These are phyloP conservation scores for Enteromius argenteus DNA, from an alignment of 2,797 vertebrate species.

Conservation along the genomic window DNA sequence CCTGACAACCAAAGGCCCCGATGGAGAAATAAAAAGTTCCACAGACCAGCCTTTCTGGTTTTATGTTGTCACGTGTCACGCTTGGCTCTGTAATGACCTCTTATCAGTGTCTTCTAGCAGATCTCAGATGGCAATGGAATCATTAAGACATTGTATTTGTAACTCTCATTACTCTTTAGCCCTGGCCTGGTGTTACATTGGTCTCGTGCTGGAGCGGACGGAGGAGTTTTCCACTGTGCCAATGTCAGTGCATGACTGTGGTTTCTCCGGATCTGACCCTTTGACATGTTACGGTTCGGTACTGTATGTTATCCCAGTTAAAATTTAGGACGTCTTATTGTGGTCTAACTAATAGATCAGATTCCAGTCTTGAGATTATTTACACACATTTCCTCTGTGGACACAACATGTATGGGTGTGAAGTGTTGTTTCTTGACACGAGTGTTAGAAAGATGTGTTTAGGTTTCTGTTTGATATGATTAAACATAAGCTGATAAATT, in stretches of 20 bases:
- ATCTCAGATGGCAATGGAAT: constrained; percentile 9
- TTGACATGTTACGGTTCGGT: constrained; percentile 84
- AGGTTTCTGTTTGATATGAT: neutral
- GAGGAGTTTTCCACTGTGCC: constrained; percentile 81
- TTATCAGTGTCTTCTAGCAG: neutral
- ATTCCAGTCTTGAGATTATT: constrained; percentile 16
- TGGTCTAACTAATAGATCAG: neutral
- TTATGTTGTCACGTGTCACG: constrained; percentile 4
- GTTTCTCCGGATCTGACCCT: constrained; percentile 81
- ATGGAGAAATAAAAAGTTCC: neutral
- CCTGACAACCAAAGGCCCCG: neutral
- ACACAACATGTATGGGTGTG: constrained; percentile 7
- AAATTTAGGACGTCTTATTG: neutral
- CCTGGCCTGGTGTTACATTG: constrained; percentile 85
- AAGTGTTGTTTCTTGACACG: constrained; percentile 13
- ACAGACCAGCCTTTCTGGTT: constrained; percentile 46
- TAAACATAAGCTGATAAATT: neutral
- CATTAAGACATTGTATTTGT: constrained; percentile 3
- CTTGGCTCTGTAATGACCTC: neutral
- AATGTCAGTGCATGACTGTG: constrained; percentile 84
- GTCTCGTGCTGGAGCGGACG: constrained; percentile 85
- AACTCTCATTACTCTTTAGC: constrained; percentile 67
- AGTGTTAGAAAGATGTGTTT: neutral
- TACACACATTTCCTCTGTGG: constrained; percentile 2
- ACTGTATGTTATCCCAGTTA: constrained; percentile 23